Evolutionary conservation across 2,888 invertebrate species (phyloP), one percentile per base, ranked within the genome.

Genomic region (Thymelicus acteon): DNA sequence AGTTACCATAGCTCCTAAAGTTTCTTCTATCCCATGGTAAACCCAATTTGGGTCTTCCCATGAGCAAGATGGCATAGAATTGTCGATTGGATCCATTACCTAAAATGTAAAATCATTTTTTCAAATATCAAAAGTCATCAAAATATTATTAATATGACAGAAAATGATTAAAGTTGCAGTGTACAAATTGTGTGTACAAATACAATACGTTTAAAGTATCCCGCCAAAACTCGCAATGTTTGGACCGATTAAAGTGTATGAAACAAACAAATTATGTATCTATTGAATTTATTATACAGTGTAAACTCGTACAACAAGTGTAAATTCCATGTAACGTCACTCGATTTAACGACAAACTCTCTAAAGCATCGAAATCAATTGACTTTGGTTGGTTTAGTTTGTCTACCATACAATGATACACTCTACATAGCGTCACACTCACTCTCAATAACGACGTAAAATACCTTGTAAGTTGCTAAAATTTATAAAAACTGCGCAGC

Each of bases 381-480:
- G 19, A 6, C 60, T 60, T 60, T 19, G 60, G 44, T 60, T 60
- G 40, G 60, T 60, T 60, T 60, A 60, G 60, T 10, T 60, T 72
- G 66, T 70, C 58, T 67, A 68, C 60, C 31, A 57, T 57, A 57
- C 57, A 57, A 57, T 57, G 24, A 31, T 57, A 65, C 65, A 71
- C 65, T 71, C 65, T 57, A 71, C 24, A 60, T 71, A 71, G 66
- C 60, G 48, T 70, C 40, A 70, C 70, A 64, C 63, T 58, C 66
- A 66, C 71, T 71, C 71, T 71, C 63, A 66, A 72, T 72, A 72
- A 72, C 67, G 66, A 52, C 52, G 19, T 7, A 19, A n/a, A 54
- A 57, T 68, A 60, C 40, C 40, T 15, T 61, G 6, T 40, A n/a
- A 47, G n/a, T 47, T 47, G 47, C 12, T 47, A 13, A 47, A 47